Conservation (phyloP, 2,797 vertebrate genomes). For the Semotilus atromaculatus region DNA sequence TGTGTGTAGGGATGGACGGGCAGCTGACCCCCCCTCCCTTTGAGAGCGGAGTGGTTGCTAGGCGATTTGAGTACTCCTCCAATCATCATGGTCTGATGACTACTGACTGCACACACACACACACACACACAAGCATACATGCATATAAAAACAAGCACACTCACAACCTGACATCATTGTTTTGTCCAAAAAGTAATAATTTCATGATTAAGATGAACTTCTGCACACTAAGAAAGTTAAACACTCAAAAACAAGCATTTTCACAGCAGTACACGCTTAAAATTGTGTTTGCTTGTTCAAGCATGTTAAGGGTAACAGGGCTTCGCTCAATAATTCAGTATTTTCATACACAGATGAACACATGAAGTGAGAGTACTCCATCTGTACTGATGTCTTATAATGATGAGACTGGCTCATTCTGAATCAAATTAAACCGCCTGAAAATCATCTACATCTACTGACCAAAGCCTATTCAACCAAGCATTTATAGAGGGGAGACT, state of each 20-base stretch:
- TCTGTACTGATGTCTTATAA: neutral
- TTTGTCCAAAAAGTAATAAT: neutral
- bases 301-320: neutral
- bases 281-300: neutral
- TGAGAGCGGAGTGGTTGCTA: slow-evolving; percentile 41
- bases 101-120: slow-evolving; percentile 23
- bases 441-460: neutral
- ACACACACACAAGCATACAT: neutral
- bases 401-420: slow-evolving; percentile 2
- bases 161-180: neutral
- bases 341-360: slow-evolving; percentile 26
- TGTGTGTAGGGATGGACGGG: slow-evolving; percentile 3
- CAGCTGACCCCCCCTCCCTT: slow-evolving; percentile 12
- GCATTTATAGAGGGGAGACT: neutral
- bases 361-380: slow-evolving; percentile 20
- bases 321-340: slow-evolving; percentile 50
- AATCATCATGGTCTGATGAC: slow-evolving; percentile 60
- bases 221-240: neutral
- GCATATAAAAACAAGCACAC: neutral
- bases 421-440: neutral
- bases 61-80: slow-evolving; percentile 71
- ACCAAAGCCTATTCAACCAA: neutral
- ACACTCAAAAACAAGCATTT: neutral
- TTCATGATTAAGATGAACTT: neutral
- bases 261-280: neutral